Evolutionary conservation across 2,113 vertebrate genomes (phyloP).

Genomic region (Gracilinanus agilis): DNA sequence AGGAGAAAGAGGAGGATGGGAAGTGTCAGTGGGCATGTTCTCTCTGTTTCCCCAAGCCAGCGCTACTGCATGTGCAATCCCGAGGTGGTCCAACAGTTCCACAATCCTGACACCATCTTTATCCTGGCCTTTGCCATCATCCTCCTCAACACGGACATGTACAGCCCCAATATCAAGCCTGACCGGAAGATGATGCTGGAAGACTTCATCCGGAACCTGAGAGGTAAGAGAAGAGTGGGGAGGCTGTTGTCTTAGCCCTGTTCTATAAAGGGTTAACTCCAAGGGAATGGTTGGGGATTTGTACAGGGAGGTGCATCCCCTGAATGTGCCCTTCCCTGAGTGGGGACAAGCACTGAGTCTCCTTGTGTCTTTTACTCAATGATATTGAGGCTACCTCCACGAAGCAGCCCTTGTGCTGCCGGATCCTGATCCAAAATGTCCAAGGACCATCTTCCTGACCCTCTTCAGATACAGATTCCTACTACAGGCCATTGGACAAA

Average conservation of each 20-base stretch:
- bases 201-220: conserved; percentile 98
- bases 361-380: neutral
- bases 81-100: conserved; percentile 98
- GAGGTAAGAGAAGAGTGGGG: conserved; percentile 86
- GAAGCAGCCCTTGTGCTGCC: neutral
- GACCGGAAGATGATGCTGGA: conserved; percentile 99
- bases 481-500: neutral
- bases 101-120: conserved; percentile 99
- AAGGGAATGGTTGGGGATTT: neutral
- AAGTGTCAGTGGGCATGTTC: neutral
- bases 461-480: neutral
- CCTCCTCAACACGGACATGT: conserved; percentile 99
- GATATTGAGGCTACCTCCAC: neutral
- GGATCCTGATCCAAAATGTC: neutral
- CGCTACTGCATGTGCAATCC: conserved; percentile 99
- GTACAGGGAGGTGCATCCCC: neutral
- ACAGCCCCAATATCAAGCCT: conserved; percentile 99
- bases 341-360: neutral
- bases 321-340: rapidly evolving
- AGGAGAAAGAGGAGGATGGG: neutral
- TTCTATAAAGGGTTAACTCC: neutral
- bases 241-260: rapidly evolving
- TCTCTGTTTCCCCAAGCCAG: conserved; percentile 87
- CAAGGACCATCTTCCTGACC: neutral
- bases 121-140: conserved; percentile 99